Evolutionary conservation across 2,888 invertebrate genomes (phyloP).

Genomic region (Lomographa bimaculata): DNA sequence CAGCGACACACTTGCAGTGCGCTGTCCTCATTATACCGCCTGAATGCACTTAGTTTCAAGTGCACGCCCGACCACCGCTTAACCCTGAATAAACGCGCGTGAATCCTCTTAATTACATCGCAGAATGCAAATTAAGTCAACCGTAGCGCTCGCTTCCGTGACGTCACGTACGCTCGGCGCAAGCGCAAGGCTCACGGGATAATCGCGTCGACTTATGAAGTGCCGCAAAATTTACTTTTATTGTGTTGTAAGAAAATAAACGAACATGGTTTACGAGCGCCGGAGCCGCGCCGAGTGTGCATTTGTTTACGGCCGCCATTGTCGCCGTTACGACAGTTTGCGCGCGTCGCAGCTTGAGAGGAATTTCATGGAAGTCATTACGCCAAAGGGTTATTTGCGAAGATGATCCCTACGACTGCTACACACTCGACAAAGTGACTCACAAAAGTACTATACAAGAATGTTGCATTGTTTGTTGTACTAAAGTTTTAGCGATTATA

Average conservation of each 20-base stretch:
- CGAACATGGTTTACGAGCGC: conserved; percentile 23
- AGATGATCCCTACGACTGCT: too few species aligned
- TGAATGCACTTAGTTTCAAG: conserved; percentile 41
- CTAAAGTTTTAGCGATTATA: too few species aligned
- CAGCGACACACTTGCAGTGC: conserved; percentile 44
- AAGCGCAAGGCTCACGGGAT: conserved; percentile 1
- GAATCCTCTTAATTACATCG: conserved; percentile 30
- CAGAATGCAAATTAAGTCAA: conserved; percentile 24
- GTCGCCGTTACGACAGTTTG: conserved; percentile 4
- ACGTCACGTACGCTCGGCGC: conserved; percentile 8
- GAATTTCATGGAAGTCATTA: neutral
- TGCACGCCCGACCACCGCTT: conserved; percentile 31
- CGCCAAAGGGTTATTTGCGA: neutral
- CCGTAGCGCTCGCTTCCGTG: neutral
- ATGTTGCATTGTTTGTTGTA: too few species aligned
- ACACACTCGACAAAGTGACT: too few species aligned
- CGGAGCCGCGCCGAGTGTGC: conserved; percentile 20
- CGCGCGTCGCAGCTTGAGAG: conserved; percentile 2
- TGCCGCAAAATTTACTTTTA: conserved; percentile 22
- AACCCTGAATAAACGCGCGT: conserved; percentile 36
- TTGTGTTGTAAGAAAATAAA: conserved; percentile 25
- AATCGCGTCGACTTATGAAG: conserved; percentile 16
- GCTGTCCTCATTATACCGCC: conserved; percentile 39
- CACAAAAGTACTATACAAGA: too few species aligned
- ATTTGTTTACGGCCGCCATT: conserved; percentile 24